These are phyloP conservation scores for Stichopus chloronotus DNA, from an alignment of 35 echinoderm and acorn worm species.

Conservation along the genomic window DNA sequence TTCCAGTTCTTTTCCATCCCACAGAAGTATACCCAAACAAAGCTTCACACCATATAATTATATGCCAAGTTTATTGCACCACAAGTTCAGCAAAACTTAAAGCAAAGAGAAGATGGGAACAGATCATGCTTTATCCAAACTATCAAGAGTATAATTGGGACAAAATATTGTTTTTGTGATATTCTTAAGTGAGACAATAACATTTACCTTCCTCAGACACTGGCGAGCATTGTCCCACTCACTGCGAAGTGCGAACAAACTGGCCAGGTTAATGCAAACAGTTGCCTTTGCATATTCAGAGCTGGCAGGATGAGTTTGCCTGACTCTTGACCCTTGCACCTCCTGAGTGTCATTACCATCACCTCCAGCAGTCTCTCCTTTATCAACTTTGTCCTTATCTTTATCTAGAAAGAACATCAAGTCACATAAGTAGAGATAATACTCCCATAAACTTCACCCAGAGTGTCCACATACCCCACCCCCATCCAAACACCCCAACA, in stretches of 20 bases:
- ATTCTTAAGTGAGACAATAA: no score
- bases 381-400: constrained; percentile 56
- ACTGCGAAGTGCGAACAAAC: constrained; percentile 70
- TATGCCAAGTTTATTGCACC: no score
- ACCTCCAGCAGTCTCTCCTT: constrained; percentile 16
- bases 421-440: neutral
- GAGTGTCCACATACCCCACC: no score
- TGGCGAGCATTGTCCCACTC: constrained; percentile 89
- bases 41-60: no score
- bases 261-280: constrained; percentile 85
- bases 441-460: neutral
- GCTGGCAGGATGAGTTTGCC: constrained; percentile 74
- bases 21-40: no score
- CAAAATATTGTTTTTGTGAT: no score
- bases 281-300: constrained; percentile 79
- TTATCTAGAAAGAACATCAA: constrained; percentile 23
- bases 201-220: constrained; percentile 86
- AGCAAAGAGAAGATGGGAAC: no score
- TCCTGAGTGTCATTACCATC: constrained; percentile 69
- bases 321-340: constrained; percentile 47
- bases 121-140: no score
- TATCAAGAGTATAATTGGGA: no score
- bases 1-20: no score
- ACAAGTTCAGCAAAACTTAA: no score
- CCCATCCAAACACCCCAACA: no score